These are phyloP conservation scores for Lepidostoma basale DNA, from an alignment of 1,140 invertebrate species.

Conservation along the genomic window DNA sequence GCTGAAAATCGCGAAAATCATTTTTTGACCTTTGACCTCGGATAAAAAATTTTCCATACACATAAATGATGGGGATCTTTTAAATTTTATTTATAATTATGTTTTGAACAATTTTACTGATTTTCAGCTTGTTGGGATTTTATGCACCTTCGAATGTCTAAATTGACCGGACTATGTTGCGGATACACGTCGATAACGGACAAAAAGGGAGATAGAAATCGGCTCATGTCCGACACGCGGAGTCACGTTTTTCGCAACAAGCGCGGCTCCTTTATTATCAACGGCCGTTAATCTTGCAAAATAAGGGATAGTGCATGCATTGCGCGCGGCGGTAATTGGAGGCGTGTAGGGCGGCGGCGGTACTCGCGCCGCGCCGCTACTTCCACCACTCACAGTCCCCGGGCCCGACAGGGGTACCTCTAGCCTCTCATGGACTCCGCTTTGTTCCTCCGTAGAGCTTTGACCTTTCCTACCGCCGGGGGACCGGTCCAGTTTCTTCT, in stretches of 20 bases:
- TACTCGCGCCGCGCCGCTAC: neutral
- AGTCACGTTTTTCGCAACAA: slow-evolving; percentile 27
- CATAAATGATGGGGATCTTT: no score
- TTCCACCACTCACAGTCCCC: no score
- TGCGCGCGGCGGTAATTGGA: slow-evolving; percentile 16
- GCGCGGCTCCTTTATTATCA: slow-evolving; percentile 3
- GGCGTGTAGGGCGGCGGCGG: neutral
- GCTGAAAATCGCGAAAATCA: no score
- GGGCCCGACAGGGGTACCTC: neutral
- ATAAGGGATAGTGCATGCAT: slow-evolving; percentile 7
- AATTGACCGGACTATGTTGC: no score
- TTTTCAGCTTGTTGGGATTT: no score
- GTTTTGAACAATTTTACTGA: no score
- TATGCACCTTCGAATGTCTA: no score
- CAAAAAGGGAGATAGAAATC: slow-evolving; percentile 33
- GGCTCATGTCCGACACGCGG: neutral
- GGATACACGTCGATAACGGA: slow-evolving; percentile 9
- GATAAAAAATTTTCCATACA: no score
- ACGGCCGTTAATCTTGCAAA: slow-evolving; percentile 6
- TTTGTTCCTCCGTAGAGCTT: slow-evolving; percentile 16
- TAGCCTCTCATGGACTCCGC: neutral
- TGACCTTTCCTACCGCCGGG: slow-evolving; percentile 2
- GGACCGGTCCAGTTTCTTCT: slow-evolving; percentile 7
- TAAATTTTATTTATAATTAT: no score
- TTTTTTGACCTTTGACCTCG: no score